Base-by-base conservation (phyloP, 1,140 invertebrate species). In the Microplitis demolitor region DNA sequence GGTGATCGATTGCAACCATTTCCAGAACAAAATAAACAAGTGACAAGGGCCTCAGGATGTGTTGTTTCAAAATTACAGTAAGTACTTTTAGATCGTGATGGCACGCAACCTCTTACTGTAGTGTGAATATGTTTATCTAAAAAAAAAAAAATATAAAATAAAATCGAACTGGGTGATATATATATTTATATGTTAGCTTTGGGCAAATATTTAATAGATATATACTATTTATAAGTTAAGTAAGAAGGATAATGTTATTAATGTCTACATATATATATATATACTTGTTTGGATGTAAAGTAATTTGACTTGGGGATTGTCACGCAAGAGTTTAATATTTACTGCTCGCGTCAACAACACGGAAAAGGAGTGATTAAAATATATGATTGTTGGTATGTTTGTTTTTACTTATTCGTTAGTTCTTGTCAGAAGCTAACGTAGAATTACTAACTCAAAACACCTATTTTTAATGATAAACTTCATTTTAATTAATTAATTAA, bases 31-130 rank as follows among this genome's bases (percentile, higher is more conserved):
- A 84, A 84, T 60, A 64, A 77, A 58, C 84, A 85, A 34, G 78
- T 71, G 16, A 84, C 74, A 31, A 50, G 75, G 5, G 84, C 81
- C 14, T 79, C 76, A 34, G 81, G 78, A 61, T 76, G 83, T 70
- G 66, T 62, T 68, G 80, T 72, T 66, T 73, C 39, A 50, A 77
- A 71, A 11, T 78, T 53, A 60, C 82, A 85, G 71, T 85, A 84
- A 31, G 73, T 76, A 50, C 71, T 75, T 66, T 76, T 75, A 50
- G 76, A 70, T 11, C 73, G 77, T n/a, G 78, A 78, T 45, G 78
- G 74, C 35, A 85, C 80, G 70, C 83, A 85, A 73, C 77, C 79
- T 75, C 84, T 74, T 34, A 84, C 75, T n/a, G 84, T 85, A 51
- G 79, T 73, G 58, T 81, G 75, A 58, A 82, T 68, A 61, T 83